Percentiles rank a stretch among this genome's conserved stretches.
Conservation (phyloP, 1,140 invertebrate species). For the Megathymus violae region DNA sequence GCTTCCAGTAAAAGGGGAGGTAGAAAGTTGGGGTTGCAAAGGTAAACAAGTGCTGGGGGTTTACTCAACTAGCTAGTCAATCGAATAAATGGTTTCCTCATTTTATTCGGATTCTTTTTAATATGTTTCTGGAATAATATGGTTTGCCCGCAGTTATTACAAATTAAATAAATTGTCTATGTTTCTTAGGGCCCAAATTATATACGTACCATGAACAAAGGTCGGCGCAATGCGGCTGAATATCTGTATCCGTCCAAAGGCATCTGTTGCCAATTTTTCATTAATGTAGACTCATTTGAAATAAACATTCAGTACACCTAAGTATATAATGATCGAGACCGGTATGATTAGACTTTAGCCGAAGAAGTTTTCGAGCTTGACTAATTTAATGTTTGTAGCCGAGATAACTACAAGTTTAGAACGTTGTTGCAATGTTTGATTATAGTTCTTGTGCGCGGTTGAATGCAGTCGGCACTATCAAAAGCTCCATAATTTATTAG, state of each 20-base stretch:
- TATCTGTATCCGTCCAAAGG: constrained; percentile 26
- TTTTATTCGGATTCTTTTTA: constrained; percentile 45
- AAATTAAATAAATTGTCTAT: constrained; percentile 15
- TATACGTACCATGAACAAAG: constrained; percentile 19
- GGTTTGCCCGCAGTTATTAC: constrained; percentile 10
- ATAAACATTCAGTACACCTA: constrained; percentile 8
- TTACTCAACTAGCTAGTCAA: constrained; percentile 71
- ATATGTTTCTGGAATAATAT: constrained; percentile 12
- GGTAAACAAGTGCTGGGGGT: constrained; percentile 74
- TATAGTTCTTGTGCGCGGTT: constrained; percentile 46
- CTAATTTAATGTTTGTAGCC: constrained; percentile 26
- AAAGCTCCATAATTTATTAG: constrained; percentile 61
- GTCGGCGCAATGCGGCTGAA: constrained; percentile 30
- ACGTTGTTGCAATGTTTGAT: constrained; percentile 47
- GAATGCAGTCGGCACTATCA: constrained; percentile 59
- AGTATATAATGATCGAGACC: constrained; percentile 3
- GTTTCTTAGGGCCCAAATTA: constrained; percentile 17
- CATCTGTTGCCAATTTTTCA: constrained; percentile 36
- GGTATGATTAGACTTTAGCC: constrained; percentile 1
- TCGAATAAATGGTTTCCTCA: constrained; percentile 61
- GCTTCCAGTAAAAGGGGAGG: constrained; percentile 58
- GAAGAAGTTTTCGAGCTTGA: constrained; percentile 19
- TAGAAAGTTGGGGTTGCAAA: constrained; percentile 59
- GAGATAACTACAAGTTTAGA: constrained; percentile 42
- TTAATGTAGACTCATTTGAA: constrained; percentile 20